phyloP scores from a whole-genome alignment of 1,140 invertebrate species.

The Pogonognathellus flavescens region DNA sequence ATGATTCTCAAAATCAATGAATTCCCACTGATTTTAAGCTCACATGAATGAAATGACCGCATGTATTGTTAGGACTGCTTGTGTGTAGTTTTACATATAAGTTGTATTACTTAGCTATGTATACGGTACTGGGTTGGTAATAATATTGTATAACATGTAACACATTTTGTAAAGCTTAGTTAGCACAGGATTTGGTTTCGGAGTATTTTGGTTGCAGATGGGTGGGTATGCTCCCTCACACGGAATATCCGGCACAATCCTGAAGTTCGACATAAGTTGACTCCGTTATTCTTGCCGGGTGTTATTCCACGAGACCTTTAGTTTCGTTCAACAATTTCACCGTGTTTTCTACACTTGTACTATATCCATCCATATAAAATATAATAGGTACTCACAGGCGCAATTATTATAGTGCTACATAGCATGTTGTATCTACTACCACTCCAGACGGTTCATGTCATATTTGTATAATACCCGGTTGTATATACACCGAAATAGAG shows the following conservation, averaged over 20 bases:
- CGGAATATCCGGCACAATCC: constrained; percentile 36
- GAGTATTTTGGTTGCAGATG: constrained; percentile 24
- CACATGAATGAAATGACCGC: too few relatives aligned
- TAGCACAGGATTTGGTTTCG: background rate
- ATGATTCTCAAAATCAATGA: too few relatives aligned
- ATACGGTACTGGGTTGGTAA: background rate
- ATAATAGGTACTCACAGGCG: background rate
- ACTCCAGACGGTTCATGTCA: background rate
- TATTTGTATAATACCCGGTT: background rate
- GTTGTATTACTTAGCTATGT: background rate
- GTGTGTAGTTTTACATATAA: background rate
- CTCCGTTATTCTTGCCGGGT: background rate
- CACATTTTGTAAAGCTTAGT: background rate
- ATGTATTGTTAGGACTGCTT: background rate
- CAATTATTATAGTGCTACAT: background rate
- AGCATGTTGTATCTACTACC: background rate
- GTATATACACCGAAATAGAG: background rate
- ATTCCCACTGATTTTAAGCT: too few relatives aligned
- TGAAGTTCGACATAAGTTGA: constrained; percentile 1
- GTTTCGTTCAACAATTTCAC: constrained; percentile 13
- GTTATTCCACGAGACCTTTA: background rate
- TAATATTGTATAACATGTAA: background rate
- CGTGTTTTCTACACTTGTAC: constrained; percentile 2
- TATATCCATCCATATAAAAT: constrained; percentile 14
- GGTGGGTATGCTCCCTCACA: constrained; percentile 13